Evolutionary conservation across 2,797 vertebrate species (phyloP).

Genomic region (Sibirionetta formosa): DNA sequence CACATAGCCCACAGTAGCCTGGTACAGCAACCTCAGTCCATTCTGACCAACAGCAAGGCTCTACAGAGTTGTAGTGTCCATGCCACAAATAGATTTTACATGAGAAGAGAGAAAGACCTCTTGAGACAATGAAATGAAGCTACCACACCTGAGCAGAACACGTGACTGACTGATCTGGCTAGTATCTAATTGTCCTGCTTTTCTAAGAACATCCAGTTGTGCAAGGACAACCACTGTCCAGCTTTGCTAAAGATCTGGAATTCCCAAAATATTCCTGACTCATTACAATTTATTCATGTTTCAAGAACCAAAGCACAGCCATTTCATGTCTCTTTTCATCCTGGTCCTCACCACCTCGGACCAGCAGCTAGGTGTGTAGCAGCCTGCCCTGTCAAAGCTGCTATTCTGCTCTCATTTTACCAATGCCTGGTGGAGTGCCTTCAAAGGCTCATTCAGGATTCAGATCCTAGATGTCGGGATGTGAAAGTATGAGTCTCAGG

Average conservation of each 20-base stretch:
- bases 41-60: background rate
- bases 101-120: background rate
- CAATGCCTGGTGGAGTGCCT: background rate
- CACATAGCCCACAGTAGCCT: background rate
- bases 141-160: background rate
- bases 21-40: background rate
- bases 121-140: background rate
- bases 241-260: background rate
- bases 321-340: background rate
- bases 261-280: background rate
- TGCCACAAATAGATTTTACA: background rate
- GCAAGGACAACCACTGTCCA: background rate
- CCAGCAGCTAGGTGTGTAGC: accelerated
- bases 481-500: background rate
- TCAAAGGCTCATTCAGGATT: background rate
- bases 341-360: background rate
- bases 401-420: background rate
- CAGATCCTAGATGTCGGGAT: background rate
- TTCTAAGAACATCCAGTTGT: background rate
- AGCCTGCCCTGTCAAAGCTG: background rate
- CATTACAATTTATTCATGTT: background rate
- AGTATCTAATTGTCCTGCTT: background rate
- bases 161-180: background rate
- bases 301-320: accelerated
- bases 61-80: background rate